Percentiles rank a stretch among this genome's conserved stretches.
Conservation (phyloP, 2,797 vertebrate genomes). For the Falco rusticolus region DNA sequence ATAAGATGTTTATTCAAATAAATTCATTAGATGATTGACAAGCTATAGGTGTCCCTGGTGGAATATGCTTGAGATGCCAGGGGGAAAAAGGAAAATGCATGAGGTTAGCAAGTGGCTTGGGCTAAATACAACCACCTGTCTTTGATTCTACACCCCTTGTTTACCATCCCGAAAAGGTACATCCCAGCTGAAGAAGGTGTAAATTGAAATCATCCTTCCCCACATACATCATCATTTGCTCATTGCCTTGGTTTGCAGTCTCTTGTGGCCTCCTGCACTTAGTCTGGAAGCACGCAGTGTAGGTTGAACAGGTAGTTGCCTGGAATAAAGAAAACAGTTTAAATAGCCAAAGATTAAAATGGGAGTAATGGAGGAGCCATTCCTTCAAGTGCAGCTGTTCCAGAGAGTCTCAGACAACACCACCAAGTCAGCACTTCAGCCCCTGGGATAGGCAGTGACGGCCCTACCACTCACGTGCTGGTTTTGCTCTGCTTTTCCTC, state of each 20-base stretch:
- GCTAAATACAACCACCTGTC: slow-evolving; percentile 5
- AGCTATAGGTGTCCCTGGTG: not conserved
- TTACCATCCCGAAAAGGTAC: not conserved
- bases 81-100: not conserved
- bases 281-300: not conserved
- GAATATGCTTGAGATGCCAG: not conserved
- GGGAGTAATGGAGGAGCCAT: not conserved
- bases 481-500: not conserved
- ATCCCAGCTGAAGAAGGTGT: not conserved
- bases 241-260: not conserved
- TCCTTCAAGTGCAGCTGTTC: not conserved
- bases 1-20: slow-evolving; percentile 45
- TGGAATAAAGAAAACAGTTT: not conserved
- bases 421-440: not conserved
- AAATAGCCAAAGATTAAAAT: not conserved
- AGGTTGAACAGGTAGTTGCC: not conserved
- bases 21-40: slow-evolving; percentile 54
- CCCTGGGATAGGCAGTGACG: not conserved
- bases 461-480: not conserved
- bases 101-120: not conserved
- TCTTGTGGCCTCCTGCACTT: not conserved
- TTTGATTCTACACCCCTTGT: not conserved
- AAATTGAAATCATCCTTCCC: not conserved
- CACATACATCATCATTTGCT: not conserved
- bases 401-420: not conserved